Evolutionary conservation across 2,113 vertebrate genomes (phyloP).

Genomic region (Rissa tridactyla): DNA sequence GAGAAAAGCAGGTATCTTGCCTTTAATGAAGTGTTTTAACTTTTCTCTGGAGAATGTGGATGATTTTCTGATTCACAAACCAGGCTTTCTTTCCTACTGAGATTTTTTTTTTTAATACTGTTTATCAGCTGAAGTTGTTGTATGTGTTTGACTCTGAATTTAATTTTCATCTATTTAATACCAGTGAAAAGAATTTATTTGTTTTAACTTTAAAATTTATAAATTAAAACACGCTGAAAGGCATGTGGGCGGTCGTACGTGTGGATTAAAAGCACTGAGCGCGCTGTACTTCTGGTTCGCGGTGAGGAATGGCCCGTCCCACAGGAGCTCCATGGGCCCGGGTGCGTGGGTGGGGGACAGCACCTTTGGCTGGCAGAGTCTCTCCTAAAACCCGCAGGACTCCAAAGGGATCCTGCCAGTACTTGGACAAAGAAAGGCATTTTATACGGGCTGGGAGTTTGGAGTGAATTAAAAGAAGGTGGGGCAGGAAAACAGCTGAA

Average conservation of each 20-base stretch:
- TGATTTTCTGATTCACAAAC: background rate
- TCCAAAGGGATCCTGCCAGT: background rate
- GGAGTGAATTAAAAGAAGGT: background rate
- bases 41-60: background rate
- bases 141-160: background rate
- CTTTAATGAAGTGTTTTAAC: background rate
- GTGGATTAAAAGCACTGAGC: background rate
- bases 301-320: background rate
- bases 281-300: too few relatives aligned
- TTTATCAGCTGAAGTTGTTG: background rate
- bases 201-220: slow-evolving; percentile 10
- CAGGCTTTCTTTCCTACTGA: background rate
- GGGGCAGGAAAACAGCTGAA: background rate
- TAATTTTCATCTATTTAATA: slow-evolving; percentile 18
- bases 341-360: background rate
- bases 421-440: background rate
- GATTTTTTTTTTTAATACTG: background rate
- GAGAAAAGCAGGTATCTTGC: background rate
- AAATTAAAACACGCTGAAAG: slow-evolving; percentile 29
- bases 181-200: slow-evolving; percentile 16
- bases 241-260: fast-evolving
- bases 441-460: background rate
- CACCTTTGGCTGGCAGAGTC: background rate
- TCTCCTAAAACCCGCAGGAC: fast-evolving
- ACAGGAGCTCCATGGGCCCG: background rate